A percentile compares a stretch with the other conserved stretches of the same genome.
Evolutionary conservation across 2,888 invertebrate genomes (phyloP).

Genomic region (Mechanitis mazaeus): DNA sequence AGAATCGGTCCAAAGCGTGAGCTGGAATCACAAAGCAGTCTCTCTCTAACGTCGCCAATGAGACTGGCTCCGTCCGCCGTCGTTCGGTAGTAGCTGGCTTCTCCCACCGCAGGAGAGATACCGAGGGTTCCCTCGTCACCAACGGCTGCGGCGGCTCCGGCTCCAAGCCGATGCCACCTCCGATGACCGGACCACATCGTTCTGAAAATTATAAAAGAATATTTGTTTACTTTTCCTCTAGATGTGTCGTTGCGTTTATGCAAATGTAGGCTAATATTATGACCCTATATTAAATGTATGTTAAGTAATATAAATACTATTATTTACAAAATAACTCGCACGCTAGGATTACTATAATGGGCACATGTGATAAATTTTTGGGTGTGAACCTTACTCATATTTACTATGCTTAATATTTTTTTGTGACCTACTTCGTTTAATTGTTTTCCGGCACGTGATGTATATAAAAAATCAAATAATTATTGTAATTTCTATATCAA

Average conservation of each 20-base stretch:
- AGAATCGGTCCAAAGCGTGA: slow-evolving; percentile 89
- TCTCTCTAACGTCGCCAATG: slow-evolving; percentile 87
- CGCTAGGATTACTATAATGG: slow-evolving; percentile 11
- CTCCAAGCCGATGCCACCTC: slow-evolving; percentile 78
- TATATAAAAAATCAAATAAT: too few relatives aligned
- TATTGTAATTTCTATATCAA: too few relatives aligned
- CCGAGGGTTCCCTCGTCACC: slow-evolving; percentile 81
- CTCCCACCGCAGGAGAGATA: slow-evolving; percentile 75
- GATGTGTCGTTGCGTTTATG: too few relatives aligned
- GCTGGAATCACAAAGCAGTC: slow-evolving; percentile 96
- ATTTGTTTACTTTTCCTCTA: too few relatives aligned
- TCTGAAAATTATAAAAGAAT: slow-evolving; percentile 65
- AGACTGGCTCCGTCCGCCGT: slow-evolving; percentile 81
- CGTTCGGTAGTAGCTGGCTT: slow-evolving; percentile 62
- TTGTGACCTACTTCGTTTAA: not conserved
- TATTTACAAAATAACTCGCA: slow-evolving; percentile 5
- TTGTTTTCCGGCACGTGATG: too few relatives aligned
- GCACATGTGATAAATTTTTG: slow-evolving; percentile 13
- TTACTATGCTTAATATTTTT: slow-evolving; percentile 2
- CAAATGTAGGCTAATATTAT: not conserved
- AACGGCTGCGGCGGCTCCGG: slow-evolving; percentile 83
- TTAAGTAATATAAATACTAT: not conserved
- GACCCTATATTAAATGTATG: not conserved
- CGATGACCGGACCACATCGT: slow-evolving; percentile 83
- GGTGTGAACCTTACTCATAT: slow-evolving; percentile 18